Base-by-base conservation (phyloP, 2,797 vertebrate genomes). In the Malacoraja senta region DNA sequence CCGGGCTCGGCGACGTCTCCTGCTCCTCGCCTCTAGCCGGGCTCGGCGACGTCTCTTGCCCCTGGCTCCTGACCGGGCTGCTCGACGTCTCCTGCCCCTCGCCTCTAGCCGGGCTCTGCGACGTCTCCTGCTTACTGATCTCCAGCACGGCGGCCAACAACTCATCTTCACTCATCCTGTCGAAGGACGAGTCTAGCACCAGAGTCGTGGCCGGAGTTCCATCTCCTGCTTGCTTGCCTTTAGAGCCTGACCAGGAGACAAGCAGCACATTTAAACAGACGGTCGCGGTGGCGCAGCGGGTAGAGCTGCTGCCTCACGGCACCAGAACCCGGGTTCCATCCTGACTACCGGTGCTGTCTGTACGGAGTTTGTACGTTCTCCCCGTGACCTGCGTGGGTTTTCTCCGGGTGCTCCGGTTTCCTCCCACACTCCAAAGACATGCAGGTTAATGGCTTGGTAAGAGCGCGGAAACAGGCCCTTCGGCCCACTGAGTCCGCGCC, bases 121-220 rank as follows among this genome's bases (percentile, higher is more conserved):
- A 97, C 0, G 96, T 95, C 94, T 99, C 98, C 90, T 96, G 97
- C 35, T 97, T 98, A 95, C 98, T 99, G 95, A 99, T 98, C 95
- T 99, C 98, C 83, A 99, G 95, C 94, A 99, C 98, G 0, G 98
- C 98, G 0, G 97, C 98, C 74, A 99, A 94, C 95, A 99, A 97
- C 93, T 99, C 99, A 4, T 99, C 99, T 72, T 99, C 98, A 0
- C 97, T 98, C 94, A 99, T 97, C 77, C 95, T 96, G 7, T 97
- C 96, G 93, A 98, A 98, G 90, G 98, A 96, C 0, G 96, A 86
- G 8, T 95, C 96, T 29, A 76, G 8, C n/a, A 35, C 84, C 17
- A 61, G 6, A 10, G 65, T 68, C 4, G 90, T 13, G 21, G 68
- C 71, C 26, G 38, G 35, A 21, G 68, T 13, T 76, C 94, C 29